Evolutionary conservation across 2,797 vertebrate species (phyloP).

Genomic region (Tragopan temminckii): DNA sequence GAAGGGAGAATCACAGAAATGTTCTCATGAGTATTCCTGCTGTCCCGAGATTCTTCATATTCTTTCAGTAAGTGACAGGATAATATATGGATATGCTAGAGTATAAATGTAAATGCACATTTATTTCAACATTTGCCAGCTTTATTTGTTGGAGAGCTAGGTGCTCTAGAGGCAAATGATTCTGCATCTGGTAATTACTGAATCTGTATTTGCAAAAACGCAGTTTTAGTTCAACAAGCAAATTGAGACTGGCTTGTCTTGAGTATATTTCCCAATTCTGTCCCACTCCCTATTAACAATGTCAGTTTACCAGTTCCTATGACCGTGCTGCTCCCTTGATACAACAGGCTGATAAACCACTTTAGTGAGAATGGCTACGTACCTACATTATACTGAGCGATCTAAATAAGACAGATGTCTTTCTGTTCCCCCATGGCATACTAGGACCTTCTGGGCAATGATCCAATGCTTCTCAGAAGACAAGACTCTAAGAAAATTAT

Average conservation of each 20-base stretch:
- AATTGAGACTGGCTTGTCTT: background rate
- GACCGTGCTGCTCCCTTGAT: background rate
- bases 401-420: background rate
- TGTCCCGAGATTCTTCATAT: background rate
- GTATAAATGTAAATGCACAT: background rate
- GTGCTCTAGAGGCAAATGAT: background rate
- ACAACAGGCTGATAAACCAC: background rate
- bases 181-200: background rate
- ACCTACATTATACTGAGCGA: background rate
- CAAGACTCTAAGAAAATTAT: slow-evolving; percentile 3
- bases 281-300: background rate
- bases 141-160: background rate
- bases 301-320: background rate
- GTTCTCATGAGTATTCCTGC: background rate
- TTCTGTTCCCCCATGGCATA: background rate
- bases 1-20: background rate
- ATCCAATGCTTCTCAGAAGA: background rate
- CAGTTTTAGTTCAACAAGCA: background rate
- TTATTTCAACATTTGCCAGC: background rate
- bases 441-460: background rate
- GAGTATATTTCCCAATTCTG: background rate
- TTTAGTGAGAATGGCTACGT: background rate
- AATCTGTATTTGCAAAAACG: background rate
- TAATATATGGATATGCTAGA: background rate
- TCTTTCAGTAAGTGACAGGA: background rate